Evolutionary conservation across 2,888 invertebrate genomes (phyloP), one percentile per base, ranked within the genome.

Genomic region (Drosophila putrida): DNA sequence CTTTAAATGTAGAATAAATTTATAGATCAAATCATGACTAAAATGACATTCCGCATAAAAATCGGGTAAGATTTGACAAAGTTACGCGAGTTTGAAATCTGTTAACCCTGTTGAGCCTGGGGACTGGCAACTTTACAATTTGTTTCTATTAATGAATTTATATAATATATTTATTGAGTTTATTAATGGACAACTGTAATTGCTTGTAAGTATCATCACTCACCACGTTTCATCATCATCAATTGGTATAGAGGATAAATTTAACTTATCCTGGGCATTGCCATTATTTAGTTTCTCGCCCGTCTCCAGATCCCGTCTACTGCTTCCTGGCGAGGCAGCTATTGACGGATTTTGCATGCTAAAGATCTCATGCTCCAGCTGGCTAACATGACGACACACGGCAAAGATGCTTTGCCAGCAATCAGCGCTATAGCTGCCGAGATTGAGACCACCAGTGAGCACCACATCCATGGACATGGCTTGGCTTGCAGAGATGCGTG

Each of bases 361-460:
- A 86, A 98, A 98, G 77, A 97, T 95, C 0, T 96, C 96, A 90
- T 98, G 98, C 88, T 99, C 99, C 88, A 98, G 93, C 87, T 97
- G 96, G 4, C 97, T 96, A 6, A 98, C 97, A 91, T 98, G 98
- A 39, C 98, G 95, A 82, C 98, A 98, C 20, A 98, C 98, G 86
- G 96, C 95, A 91, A 99, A 98, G 68, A 99, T 97, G 90, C 99
- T 98, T 73, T 97, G 96, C 99, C 99, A 99, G 88, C 98, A 98
- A 77, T 97, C 97, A 15, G 97, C 95, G 28, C 98, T 97, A 89
- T 98, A 98, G 39, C 98, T 97, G 4, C 98, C 98, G 6, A 98
- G 94, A 90, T 98, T 98, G 54, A 99, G 93, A 2, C 98, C 98
- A 68, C 96, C 94, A 58, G 95, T 96, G 63, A 99, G 94, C 27